Conservation (phyloP, 2,888 invertebrate species). For the Epirrhoe alternata region DNA sequence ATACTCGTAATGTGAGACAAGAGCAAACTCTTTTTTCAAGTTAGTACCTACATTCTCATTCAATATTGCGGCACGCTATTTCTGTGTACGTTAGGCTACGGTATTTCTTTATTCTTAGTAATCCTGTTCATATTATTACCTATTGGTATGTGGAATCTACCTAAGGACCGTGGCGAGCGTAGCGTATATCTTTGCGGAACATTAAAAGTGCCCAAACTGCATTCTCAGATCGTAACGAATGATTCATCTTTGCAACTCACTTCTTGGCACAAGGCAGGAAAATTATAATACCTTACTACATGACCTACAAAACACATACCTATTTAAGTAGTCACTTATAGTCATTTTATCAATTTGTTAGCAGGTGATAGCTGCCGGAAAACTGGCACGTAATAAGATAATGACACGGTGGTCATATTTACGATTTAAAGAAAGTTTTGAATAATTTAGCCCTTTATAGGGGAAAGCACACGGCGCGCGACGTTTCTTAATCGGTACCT, state of each 20-base stretch:
- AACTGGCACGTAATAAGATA: slow-evolving; percentile 19
- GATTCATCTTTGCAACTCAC: slow-evolving; percentile 71
- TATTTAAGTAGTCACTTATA: slow-evolving; percentile 31
- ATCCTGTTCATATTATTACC: slow-evolving; percentile 14
- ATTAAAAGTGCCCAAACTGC: slow-evolving; percentile 71
- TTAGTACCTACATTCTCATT: slow-evolving; percentile 49
- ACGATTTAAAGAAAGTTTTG: slow-evolving; percentile 43
- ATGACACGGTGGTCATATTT: slow-evolving; percentile 26
- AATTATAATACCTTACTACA: slow-evolving; percentile 65
- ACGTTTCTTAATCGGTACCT: slow-evolving; percentile 18
- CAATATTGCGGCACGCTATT: slow-evolving; percentile 31
- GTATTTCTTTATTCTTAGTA: slow-evolving; percentile 16
- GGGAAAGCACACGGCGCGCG: slow-evolving; percentile 34
- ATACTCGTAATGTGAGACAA: slow-evolving; percentile 60
- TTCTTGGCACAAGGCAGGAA: slow-evolving; percentile 69
- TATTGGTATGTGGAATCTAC: slow-evolving; percentile 4
- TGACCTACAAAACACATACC: slow-evolving; percentile 60
- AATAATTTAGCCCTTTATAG: slow-evolving; percentile 39
- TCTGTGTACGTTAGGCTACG: slow-evolving; percentile 26
- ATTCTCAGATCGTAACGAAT: slow-evolving; percentile 69
- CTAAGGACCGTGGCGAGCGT: slow-evolving; percentile 47
- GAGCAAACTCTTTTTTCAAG: slow-evolving; percentile 58
- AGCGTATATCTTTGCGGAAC: slow-evolving; percentile 60
- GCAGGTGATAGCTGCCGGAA: slow-evolving; percentile 32
- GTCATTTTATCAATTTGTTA: slow-evolving; percentile 37